Percentiles rank a stretch among this genome's conserved stretches.
Evolutionary conservation across 2,888 invertebrate genomes (phyloP).

Genomic region (Nomada hirtipes): DNA sequence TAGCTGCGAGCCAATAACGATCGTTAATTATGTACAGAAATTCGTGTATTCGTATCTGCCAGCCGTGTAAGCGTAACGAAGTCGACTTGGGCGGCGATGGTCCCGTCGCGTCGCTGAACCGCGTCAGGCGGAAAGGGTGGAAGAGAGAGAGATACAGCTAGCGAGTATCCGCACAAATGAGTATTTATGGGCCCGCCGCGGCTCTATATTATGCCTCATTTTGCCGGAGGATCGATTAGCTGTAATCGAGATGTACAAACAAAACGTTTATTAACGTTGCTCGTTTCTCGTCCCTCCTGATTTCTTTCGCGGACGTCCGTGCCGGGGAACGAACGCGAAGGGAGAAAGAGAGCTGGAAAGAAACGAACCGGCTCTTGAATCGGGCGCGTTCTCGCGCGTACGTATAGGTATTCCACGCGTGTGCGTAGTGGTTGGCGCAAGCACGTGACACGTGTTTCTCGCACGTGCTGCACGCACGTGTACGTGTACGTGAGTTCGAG

Average conservation of each 20-base stretch:
- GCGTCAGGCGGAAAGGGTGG: neutral
- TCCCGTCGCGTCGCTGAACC: slow-evolving; percentile 57
- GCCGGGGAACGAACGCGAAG: neutral
- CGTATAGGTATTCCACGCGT: slow-evolving; percentile 39
- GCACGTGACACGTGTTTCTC: slow-evolving; percentile 57
- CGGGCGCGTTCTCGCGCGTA: slow-evolving; percentile 33
- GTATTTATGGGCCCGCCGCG: slow-evolving; percentile 78
- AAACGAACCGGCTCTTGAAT: slow-evolving; percentile 50
- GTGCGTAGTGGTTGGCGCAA: slow-evolving; percentile 19
- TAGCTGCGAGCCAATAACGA: slow-evolving; percentile 54
- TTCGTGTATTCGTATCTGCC: slow-evolving; percentile 52
- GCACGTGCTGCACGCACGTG: slow-evolving; percentile 60
- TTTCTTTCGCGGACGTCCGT: slow-evolving; percentile 31
- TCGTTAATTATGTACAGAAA: slow-evolving; percentile 64
- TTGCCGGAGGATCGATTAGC: slow-evolving; percentile 76
- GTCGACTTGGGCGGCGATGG: slow-evolving; percentile 76
- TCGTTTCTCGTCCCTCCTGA: slow-evolving; percentile 33
- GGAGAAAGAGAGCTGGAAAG: slow-evolving; percentile 28
- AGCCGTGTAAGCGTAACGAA: slow-evolving; percentile 68
- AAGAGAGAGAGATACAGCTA: slow-evolving; percentile 17
- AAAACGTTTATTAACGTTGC: slow-evolving; percentile 72
- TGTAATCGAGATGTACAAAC: slow-evolving; percentile 77
- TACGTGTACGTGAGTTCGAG: slow-evolving; percentile 33
- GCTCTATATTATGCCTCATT: slow-evolving; percentile 78
- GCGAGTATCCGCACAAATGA: slow-evolving; percentile 76